These are phyloP conservation scores for Nyctalus aviator DNA, from an alignment of 2,797 vertebrate species.

Conservation along the genomic window DNA sequence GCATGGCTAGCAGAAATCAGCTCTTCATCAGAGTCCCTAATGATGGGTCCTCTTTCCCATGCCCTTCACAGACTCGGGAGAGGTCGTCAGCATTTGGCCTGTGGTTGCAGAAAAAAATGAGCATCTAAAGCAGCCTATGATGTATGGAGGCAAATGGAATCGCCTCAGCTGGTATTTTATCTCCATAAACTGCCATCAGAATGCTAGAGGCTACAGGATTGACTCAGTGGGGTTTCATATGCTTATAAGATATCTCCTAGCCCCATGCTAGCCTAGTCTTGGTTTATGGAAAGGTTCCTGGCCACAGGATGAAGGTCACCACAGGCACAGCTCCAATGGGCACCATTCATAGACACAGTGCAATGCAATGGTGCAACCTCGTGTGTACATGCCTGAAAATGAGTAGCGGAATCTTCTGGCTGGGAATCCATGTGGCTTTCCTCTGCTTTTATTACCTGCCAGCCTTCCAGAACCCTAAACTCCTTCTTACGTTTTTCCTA, in stretches of 20 bases:
- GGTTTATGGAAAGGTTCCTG: not conserved
- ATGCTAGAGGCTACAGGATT: not conserved
- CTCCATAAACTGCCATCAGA: not conserved
- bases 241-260: not conserved
- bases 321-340: not conserved
- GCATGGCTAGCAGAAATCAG: constrained; percentile 33
- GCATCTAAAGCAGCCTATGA: not conserved
- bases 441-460: not conserved
- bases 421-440: not conserved
- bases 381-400: not conserved
- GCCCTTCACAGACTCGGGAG: constrained; percentile 35
- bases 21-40: constrained; percentile 43
- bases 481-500: not conserved
- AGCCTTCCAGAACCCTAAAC: not conserved
- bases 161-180: not conserved
- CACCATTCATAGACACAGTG: not conserved
- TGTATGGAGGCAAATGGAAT: not conserved
- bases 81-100: not conserved
- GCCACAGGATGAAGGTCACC: not conserved
- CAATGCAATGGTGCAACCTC: not conserved
- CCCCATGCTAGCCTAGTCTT: not conserved
- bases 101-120: not conserved
- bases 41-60: not conserved
- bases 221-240: not conserved
- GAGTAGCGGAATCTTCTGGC: not conserved